These are phyloP conservation scores for Dicrurus megarhynchus DNA, from an alignment of 2,113 vertebrate genomes.

Conservation along the genomic window DNA sequence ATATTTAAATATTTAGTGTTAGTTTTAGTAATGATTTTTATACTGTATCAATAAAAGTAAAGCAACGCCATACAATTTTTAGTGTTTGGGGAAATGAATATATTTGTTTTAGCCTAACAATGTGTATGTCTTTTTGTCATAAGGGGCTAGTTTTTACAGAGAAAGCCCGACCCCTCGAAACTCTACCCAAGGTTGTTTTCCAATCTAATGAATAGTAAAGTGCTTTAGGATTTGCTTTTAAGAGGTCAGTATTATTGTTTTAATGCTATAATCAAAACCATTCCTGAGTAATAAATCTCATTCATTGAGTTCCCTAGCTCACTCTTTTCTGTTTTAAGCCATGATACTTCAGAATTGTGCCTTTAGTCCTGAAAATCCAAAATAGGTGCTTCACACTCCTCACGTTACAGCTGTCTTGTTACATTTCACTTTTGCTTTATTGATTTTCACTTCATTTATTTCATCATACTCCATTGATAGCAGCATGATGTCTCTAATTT, in stretches of 20 bases:
- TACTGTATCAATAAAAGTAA: neutral
- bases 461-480: neutral
- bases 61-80: neutral
- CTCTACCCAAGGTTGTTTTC: neutral
- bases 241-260: neutral
- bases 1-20: neutral
- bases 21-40: neutral
- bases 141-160: neutral
- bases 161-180: neutral
- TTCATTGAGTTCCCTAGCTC: neutral
- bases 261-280: neutral
- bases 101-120: neutral
- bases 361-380: neutral
- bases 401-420: neutral
- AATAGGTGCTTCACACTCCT: neutral
- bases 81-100: neutral
- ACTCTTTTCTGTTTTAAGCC: neutral
- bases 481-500: neutral
- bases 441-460: neutral
- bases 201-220: neutral
- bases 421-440: neutral
- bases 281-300: neutral
- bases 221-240: neutral
- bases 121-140: neutral
- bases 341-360: neutral